Conservation (phyloP, 2,113 vertebrate species). For the Sclerurus mexicanus region DNA sequence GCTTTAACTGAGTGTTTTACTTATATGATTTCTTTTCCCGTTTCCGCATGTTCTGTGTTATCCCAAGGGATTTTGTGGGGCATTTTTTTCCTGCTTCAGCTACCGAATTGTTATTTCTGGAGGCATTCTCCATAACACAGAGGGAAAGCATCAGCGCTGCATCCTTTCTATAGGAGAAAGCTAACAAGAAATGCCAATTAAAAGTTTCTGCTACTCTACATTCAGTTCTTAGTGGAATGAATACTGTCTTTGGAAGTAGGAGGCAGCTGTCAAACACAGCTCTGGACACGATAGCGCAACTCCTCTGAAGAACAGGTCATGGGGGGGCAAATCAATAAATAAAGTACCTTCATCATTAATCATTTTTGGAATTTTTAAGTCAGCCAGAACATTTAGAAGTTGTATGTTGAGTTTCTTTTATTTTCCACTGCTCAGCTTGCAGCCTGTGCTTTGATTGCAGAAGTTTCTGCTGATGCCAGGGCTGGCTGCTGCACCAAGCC, state of each 20-base stretch:
- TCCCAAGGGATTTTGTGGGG: background rate
- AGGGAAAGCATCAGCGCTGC: background rate
- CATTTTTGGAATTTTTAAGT: background rate
- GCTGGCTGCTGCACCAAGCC: background rate
- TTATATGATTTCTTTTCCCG: background rate
- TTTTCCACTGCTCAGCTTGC: background rate
- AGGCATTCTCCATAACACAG: background rate
- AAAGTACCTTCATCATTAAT: background rate
- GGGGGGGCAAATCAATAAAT: background rate
- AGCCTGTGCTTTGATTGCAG: background rate
- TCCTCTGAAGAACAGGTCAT: background rate
- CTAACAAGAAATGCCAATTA: background rate
- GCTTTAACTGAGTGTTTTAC: constrained; percentile 17
- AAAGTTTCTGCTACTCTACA: background rate
- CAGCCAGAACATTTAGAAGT: background rate
- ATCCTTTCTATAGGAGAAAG: background rate
- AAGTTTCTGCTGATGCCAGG: constrained; percentile 26
- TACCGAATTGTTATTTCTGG: constrained; percentile 3
- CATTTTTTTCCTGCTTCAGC: background rate
- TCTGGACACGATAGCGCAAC: background rate
- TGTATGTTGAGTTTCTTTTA: background rate
- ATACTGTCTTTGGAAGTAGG: background rate
- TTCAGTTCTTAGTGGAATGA: background rate
- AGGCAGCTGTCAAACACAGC: background rate
- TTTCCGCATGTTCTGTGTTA: background rate